Evolutionary conservation across 2,113 vertebrate species (phyloP).

Genomic region (Aspidoscelis tigris): DNA sequence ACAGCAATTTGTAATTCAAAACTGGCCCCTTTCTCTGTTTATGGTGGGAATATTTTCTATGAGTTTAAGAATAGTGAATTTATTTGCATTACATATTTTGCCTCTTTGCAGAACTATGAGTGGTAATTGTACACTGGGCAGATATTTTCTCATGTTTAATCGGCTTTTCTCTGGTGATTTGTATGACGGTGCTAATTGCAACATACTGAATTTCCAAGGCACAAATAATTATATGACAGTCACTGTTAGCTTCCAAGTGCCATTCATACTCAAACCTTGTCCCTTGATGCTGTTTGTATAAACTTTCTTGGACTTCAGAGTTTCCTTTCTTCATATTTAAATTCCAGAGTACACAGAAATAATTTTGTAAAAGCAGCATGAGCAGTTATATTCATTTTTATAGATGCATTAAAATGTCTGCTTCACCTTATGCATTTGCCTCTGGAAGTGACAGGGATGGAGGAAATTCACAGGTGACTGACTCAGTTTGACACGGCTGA

Average conservation of each 20-base stretch:
- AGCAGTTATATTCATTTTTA: not conserved
- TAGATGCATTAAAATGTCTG: not conserved
- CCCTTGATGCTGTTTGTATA: constrained; percentile 7
- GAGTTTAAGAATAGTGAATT: constrained; percentile 5
- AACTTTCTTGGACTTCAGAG: not conserved
- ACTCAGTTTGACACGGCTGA: no score
- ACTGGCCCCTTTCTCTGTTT: not conserved
- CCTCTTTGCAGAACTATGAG: not conserved
- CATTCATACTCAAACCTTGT: not conserved
- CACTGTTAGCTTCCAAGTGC: not conserved
- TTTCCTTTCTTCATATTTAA: not conserved
- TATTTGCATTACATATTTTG: constrained; percentile 18
- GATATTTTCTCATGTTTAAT: not conserved
- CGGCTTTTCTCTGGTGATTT: not conserved
- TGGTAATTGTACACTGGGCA: not conserved
- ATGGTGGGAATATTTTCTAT: not conserved
- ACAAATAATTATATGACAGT: not conserved
- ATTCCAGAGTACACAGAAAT: constrained; percentile 12
- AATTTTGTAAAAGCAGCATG: not conserved
- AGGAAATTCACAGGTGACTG: no score
- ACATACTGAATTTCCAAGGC: not conserved
- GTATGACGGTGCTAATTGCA: constrained; percentile 1
- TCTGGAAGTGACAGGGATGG: not conserved
- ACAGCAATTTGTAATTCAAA: constrained; percentile 11
- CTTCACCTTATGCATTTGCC: not conserved